Evolutionary conservation across 1,140 invertebrate species (phyloP).

Genomic region (Chymomyza costata): DNA sequence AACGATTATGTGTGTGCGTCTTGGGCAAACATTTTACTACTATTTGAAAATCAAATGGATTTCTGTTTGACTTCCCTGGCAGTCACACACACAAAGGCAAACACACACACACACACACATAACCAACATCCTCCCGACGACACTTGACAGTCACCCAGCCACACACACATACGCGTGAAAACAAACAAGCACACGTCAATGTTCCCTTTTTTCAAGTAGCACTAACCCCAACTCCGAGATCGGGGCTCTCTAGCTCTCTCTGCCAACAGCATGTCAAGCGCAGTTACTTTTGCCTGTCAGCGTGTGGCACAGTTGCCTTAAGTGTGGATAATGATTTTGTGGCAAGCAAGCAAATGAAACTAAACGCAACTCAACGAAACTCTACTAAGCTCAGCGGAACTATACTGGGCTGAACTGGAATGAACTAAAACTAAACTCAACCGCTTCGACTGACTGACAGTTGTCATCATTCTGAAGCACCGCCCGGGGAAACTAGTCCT

Average conservation of each 20-base stretch:
- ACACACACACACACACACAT: neutral
- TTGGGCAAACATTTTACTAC: slow-evolving; percentile 55
- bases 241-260: too few relatives aligned
- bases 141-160: too few relatives aligned
- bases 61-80: slow-evolving; percentile 58
- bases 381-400: slow-evolving; percentile 17
- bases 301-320: slow-evolving; percentile 48
- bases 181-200: slow-evolving; percentile 20
- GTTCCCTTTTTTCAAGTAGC: slow-evolving; percentile 46
- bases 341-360: slow-evolving; percentile 58
- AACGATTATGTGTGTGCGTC: slow-evolving; percentile 26
- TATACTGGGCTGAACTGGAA: slow-evolving; percentile 18
- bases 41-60: slow-evolving; percentile 72
- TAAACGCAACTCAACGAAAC: slow-evolving; percentile 40
- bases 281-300: slow-evolving; percentile 45
- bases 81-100: slow-evolving; percentile 14
- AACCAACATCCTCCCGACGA: too few relatives aligned
- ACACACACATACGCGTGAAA: slow-evolving; percentile 23
- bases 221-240: neutral
- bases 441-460: slow-evolving; percentile 2
- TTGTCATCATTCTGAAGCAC: slow-evolving; percentile 53
- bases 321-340: slow-evolving; percentile 65
- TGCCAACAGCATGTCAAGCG: slow-evolving; percentile 44
- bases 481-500: slow-evolving; percentile 68
- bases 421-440: neutral